Evolutionary conservation across 2,888 invertebrate species (phyloP), one percentile per base, ranked within the genome.

Genomic region (Thymelicus sylvestris): DNA sequence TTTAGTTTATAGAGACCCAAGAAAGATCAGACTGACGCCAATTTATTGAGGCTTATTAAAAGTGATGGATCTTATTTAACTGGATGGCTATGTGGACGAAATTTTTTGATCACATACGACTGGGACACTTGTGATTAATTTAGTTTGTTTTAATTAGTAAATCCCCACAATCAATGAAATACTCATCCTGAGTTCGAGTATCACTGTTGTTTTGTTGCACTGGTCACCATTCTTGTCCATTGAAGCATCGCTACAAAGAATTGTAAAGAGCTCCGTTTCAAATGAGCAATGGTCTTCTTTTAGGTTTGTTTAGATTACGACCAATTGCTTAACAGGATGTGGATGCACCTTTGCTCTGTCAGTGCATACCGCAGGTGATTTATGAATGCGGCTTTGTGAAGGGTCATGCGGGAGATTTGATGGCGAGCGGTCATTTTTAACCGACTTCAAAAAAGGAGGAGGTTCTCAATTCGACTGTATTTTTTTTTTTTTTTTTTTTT

Each of bases 191-290:
- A 24, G 5, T n/a, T 44, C 68, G 15, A 57, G 57, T 57, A 13
- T 44, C 47, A 38, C 12, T 13, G 47, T 24, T 13, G 31, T 38
- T 57, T 63, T 64, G 31, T 59, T 63, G 19, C 57, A 24, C 48
- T 57, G 69, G 62, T 68, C 68, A 69, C 63, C 48, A 63, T 57
- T 69, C 44, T 57, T 64, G 48, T 64, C 64, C 69, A 69, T 64
- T 69, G 69, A 69, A 12, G 68, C 68, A 48, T 64, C 31, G 38
- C 48, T 10, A 69, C 64, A 69, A 69, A 69, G 64, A 69, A n/a
- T 59, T 69, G 59, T 59, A 69, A 64, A 50, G 69, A 64, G 69
- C 64, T 64, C 69, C 57, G 64, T 69, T 69, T 69, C 69, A 69
- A 69, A 64, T 59, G 8, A 64, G 57, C 59, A 59, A 59, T 69